These are phyloP conservation scores for human (Homo sapiens) DNA, from an alignment of 2,113 vertebrate genomes.

Conservation along the genomic window GRCh38 chr19:42378501-42379000, in stretches of 20 bases:
- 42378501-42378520: background rate
- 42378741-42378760: conserved; percentile 55
- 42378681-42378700: background rate
- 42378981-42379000: background rate
- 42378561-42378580: background rate
- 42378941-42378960: background rate
- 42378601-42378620: background rate
- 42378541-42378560: background rate
- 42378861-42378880: background rate
- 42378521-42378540: background rate
- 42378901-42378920: no score
- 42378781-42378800: background rate
- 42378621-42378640: background rate
- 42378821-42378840: rapidly evolving
- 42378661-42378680: background rate
- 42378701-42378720: background rate
- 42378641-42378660: background rate
- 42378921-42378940: background rate
- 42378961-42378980: background rate
- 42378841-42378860: no score
- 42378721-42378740: background rate
- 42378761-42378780: background rate
- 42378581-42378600: background rate
- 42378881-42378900: background rate
- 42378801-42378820: background rate